These are phyloP conservation scores for Atethmia centrago DNA, from an alignment of 2,888 invertebrate species.

Conservation along the genomic window DNA sequence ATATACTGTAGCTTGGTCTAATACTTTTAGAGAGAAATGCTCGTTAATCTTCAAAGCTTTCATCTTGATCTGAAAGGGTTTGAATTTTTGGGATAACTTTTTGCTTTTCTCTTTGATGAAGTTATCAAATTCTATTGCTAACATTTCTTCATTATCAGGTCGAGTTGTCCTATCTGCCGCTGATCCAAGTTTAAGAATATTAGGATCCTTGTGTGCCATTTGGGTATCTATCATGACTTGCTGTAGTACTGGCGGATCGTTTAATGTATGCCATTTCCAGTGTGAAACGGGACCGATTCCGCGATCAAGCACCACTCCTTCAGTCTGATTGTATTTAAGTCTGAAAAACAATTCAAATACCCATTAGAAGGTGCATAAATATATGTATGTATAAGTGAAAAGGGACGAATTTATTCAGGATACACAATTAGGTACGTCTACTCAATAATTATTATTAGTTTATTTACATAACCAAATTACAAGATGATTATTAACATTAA, in stretches of 20 bases:
- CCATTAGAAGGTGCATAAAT: not conserved
- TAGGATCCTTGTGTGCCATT: constrained; percentile 82
- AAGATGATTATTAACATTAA: too few species aligned
- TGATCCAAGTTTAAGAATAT: constrained; percentile 78
- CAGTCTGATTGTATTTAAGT: constrained; percentile 87
- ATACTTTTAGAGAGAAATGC: constrained; percentile 82
- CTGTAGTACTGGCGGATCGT: constrained; percentile 86
- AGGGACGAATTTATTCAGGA: too few species aligned
- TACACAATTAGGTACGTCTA: too few species aligned
- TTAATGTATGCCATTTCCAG: constrained; percentile 88
- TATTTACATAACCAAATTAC: too few species aligned
- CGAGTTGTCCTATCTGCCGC: constrained; percentile 66
- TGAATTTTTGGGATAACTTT: constrained; percentile 81
- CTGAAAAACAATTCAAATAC: constrained; percentile 67
- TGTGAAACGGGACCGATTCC: constrained; percentile 83
- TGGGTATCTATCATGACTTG: constrained; percentile 88
- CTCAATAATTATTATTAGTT: too few species aligned
- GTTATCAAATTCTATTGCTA: constrained; percentile 86
- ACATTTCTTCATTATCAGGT: constrained; percentile 84
- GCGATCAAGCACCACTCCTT: constrained; percentile 85
- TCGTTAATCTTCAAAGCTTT: constrained; percentile 88
- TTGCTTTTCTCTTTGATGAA: constrained; percentile 86
- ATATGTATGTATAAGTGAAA: too few species aligned
- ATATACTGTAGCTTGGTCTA: constrained; percentile 85
- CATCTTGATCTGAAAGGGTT: constrained; percentile 87